Evolutionary conservation across 2,113 vertebrate genomes (phyloP).

Genomic region (Abramis brama): DNA sequence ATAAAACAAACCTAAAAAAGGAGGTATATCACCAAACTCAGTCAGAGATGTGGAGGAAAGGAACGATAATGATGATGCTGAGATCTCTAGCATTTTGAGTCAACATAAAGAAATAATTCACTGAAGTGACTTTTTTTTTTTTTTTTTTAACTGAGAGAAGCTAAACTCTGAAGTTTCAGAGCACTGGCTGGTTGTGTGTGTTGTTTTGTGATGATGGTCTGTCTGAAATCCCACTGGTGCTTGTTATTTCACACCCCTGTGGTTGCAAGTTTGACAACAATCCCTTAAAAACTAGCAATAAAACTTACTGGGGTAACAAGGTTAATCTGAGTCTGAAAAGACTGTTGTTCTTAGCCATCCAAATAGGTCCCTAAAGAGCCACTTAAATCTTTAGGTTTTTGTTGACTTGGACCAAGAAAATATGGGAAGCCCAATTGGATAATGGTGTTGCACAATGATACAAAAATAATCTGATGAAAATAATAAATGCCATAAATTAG

Average conservation of each 20-base stretch:
- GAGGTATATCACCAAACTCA: constrained; percentile 40
- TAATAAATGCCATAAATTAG: not conserved
- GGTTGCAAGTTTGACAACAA: constrained; percentile 68
- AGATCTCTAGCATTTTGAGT: constrained; percentile 66
- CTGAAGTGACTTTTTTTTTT: constrained; percentile 58
- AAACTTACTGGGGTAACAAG: constrained; percentile 61
- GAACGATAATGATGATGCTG: constrained; percentile 68
- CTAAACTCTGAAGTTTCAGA: constrained; percentile 56
- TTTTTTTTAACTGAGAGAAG: constrained; percentile 56
- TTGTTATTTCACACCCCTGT: constrained; percentile 83
- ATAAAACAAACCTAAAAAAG: constrained; percentile 62
- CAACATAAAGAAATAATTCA: constrained; percentile 61
- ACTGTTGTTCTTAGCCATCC: constrained; percentile 46
- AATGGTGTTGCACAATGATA: not conserved
- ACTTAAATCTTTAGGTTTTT: constrained; percentile 42
- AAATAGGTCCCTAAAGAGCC: constrained; percentile 57
- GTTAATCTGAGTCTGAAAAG: constrained; percentile 58
- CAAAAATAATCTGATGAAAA: not conserved
- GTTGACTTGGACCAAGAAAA: not conserved
- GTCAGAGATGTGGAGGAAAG: constrained; percentile 67
- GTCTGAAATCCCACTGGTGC: constrained; percentile 78
- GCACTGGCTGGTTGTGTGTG: constrained; percentile 45
- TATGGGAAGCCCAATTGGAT: constrained; percentile 12
- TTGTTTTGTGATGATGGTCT: constrained; percentile 49
- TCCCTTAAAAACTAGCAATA: constrained; percentile 48